A percentile compares a stretch with the other conserved stretches of the same genome.
phyloP scores from a whole-genome alignment of 2,113 vertebrate genomes.

The Tachuris rubrigastra region DNA sequence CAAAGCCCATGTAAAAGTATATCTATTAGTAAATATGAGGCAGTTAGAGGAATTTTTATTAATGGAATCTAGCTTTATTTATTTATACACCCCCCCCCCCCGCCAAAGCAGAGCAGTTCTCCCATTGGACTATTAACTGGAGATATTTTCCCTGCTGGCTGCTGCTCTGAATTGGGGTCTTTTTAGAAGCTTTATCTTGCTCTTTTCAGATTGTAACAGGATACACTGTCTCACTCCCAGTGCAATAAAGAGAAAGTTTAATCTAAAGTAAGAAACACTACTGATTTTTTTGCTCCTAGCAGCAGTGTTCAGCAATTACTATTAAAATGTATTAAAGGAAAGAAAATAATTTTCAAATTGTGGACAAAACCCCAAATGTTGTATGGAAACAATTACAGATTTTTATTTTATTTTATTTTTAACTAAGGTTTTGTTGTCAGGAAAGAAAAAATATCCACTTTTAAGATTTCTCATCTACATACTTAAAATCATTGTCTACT shows the following conservation, averaged over 20 bases:
- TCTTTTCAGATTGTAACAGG: constrained; percentile 11
- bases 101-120: neutral
- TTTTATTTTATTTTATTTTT: neutral
- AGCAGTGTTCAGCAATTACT: neutral
- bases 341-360: constrained; percentile 18
- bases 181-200: constrained; percentile 34
- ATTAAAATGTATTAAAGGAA: constrained; percentile 8
- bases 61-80: constrained; percentile 24
- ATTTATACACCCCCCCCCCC: neutral
- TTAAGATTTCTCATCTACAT: constrained; percentile 59
- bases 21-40: constrained; percentile 52
- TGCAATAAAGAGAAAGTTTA: constrained; percentile 34
- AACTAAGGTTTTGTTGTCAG: constrained; percentile 11
- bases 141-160: neutral
- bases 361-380: neutral
- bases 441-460: constrained; percentile 2
- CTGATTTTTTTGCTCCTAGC: neutral
- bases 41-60: constrained; percentile 49
- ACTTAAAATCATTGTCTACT: constrained; percentile 47
- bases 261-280: constrained; percentile 6
- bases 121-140: neutral
- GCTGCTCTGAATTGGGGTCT: constrained; percentile 9
- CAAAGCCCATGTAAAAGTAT: constrained; percentile 32
- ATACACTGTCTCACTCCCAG: neutral
- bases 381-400: neutral